phyloP scores from a whole-genome alignment of 2,113 vertebrate genomes.

The Carassius gibelio region DNA sequence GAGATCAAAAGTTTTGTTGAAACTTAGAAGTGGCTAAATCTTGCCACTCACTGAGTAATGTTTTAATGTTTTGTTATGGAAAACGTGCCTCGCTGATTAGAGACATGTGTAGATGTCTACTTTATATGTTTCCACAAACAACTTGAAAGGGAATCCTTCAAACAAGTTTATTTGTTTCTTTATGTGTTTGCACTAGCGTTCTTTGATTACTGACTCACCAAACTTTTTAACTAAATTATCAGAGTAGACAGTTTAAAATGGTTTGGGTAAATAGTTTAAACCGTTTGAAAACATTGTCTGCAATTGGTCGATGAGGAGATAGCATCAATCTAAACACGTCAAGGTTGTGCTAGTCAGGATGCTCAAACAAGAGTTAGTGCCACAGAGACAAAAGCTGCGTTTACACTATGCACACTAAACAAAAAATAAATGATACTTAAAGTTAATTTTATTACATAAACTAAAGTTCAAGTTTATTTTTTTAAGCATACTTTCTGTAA shows the following conservation, averaged over 20 bases:
- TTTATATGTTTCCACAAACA: slow-evolving; percentile 7
- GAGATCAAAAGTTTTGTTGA: not conserved
- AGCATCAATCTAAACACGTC: no score
- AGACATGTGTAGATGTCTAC: slow-evolving; percentile 4
- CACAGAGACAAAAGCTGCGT: no score
- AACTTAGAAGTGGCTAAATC: slow-evolving; percentile 4
- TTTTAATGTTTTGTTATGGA: slow-evolving; percentile 9
- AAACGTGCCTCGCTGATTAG: not conserved
- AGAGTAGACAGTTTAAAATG: not conserved
- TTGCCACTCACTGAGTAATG: not conserved
- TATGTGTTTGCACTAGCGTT: not conserved
- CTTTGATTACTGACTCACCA: not conserved
- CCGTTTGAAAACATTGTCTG: no score
- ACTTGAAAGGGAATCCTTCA: slow-evolving; percentile 12
- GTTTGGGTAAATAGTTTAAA: no score
- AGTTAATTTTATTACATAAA: no score
- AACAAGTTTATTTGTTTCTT: slow-evolving; percentile 9
- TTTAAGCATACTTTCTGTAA: no score
- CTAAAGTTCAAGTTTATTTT: no score
- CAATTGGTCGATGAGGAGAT: no score
- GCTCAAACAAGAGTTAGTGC: no score
- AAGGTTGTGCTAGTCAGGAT: no score
- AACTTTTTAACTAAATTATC: not conserved
- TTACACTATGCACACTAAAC: no score
- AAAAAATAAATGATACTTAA: no score